phyloP scores from a whole-genome alignment of 2,888 invertebrate species.

The Phortica magna region DNA sequence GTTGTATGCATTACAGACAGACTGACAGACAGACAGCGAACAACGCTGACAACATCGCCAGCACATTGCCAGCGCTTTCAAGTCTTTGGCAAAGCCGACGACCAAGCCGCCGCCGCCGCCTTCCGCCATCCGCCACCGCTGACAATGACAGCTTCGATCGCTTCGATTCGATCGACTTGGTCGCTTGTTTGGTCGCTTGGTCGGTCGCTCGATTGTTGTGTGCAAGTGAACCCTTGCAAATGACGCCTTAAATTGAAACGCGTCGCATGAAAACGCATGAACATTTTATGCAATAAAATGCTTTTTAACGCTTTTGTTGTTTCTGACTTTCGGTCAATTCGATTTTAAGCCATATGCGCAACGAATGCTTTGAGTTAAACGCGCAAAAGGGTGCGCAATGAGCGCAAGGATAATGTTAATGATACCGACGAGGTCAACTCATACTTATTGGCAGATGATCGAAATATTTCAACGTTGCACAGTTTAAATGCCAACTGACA shows the following conservation, averaged over 20 bases:
- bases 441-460: slow-evolving; percentile 7
- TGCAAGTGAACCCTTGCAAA: slow-evolving; percentile 69
- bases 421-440: not conserved
- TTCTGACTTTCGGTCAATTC: slow-evolving; percentile 2
- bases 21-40: too few relatives aligned
- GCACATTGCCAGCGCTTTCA: not conserved
- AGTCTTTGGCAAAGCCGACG: slow-evolving; percentile 27
- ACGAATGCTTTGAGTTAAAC: slow-evolving; percentile 1
- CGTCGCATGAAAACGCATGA: not conserved
- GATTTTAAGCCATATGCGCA: slow-evolving; percentile 13
- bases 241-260: slow-evolving; percentile 44
- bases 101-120: not conserved
- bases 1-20: slow-evolving; percentile 15
- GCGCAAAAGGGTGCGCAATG: slow-evolving; percentile 9
- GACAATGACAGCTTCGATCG: not conserved
- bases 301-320: not conserved
- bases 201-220: too few relatives aligned
- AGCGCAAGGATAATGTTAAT: not conserved
- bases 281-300: not conserved
- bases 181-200: too few relatives aligned
- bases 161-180: too few relatives aligned
- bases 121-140: not conserved
- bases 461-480: not conserved
- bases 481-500: not conserved
- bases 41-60: not conserved